A percentile compares a stretch with the other conserved stretches of the same genome.
Conservation (phyloP, 2,797 vertebrate genomes). For the Parotocinclus haroldoi region DNA sequence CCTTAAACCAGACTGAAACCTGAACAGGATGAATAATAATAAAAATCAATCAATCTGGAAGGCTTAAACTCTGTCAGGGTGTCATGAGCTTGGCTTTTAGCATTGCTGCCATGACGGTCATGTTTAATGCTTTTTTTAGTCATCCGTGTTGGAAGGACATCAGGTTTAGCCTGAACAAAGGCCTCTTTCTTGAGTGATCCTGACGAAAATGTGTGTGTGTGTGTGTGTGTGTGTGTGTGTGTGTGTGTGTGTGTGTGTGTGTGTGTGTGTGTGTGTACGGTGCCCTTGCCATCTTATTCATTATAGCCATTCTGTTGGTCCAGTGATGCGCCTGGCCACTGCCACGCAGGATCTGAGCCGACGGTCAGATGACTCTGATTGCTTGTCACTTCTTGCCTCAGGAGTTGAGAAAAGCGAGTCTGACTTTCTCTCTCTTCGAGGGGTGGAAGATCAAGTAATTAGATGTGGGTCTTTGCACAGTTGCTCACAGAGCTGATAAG, state of each 20-base stretch:
- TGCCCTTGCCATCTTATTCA: slow-evolving; percentile 33
- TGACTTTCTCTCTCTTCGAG: background rate
- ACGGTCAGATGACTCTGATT: slow-evolving; percentile 45
- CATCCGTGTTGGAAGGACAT: too few species aligned
- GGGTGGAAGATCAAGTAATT: slow-evolving; percentile 48
- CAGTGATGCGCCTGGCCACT: slow-evolving; percentile 46
- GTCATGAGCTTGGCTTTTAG: too few species aligned
- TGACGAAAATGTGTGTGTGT: slow-evolving; percentile 2
- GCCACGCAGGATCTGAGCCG: slow-evolving; percentile 42
- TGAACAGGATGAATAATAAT: too few species aligned
- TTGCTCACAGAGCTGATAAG: slow-evolving; percentile 15
- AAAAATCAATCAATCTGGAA: too few species aligned
- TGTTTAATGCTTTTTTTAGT: too few species aligned
- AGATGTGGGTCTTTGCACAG: slow-evolving; percentile 30
- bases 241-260: slow-evolving; percentile 10
- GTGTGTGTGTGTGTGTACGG: slow-evolving; percentile 14
- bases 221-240: slow-evolving; percentile 15
- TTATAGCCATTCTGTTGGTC: slow-evolving; percentile 46
- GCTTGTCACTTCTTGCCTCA: slow-evolving; percentile 50
- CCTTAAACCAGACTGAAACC: too few species aligned
- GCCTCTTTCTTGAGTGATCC: too few species aligned
- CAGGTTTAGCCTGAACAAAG: background rate
- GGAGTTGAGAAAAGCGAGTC: slow-evolving; percentile 28
- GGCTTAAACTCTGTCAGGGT: too few species aligned
- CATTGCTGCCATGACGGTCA: too few species aligned